Conservation (phyloP, 2,113 vertebrate species). For the Rhombomys opimus region DNA sequence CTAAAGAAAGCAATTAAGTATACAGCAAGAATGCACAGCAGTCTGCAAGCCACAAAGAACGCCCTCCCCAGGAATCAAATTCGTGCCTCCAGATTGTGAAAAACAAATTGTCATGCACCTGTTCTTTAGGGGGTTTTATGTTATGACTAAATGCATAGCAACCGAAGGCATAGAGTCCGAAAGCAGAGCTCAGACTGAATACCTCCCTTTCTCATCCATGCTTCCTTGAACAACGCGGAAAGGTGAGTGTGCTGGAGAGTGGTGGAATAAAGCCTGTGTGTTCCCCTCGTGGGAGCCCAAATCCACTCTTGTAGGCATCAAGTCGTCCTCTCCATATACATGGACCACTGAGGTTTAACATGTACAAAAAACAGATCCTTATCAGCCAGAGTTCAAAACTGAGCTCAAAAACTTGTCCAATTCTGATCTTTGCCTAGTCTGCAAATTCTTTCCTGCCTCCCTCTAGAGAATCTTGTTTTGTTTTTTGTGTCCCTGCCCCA, state of each 20-base stretch:
- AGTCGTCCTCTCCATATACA: neutral
- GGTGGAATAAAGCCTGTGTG: fast-evolving
- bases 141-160: neutral
- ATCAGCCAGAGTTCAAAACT: neutral
- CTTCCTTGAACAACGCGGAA: neutral
- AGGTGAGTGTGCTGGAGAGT: fast-evolving
- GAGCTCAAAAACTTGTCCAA: neutral
- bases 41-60: neutral
- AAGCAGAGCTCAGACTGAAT: neutral
- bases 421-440: neutral
- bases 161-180: neutral
- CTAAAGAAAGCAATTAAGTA: neutral
- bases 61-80: neutral
- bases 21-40: neutral
- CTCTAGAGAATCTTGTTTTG: neutral
- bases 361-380: neutral
- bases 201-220: neutral
- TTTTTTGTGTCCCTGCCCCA: neutral
- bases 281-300: neutral
- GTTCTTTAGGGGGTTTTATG: neutral
- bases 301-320: neutral
- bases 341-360: neutral
- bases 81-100: neutral
- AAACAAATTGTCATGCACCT: neutral
- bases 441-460: neutral